A percentile compares a stretch with the other conserved stretches of the same genome.
Conservation (phyloP, 1,140 invertebrate species). For the Pogonognathellus flavescens region DNA sequence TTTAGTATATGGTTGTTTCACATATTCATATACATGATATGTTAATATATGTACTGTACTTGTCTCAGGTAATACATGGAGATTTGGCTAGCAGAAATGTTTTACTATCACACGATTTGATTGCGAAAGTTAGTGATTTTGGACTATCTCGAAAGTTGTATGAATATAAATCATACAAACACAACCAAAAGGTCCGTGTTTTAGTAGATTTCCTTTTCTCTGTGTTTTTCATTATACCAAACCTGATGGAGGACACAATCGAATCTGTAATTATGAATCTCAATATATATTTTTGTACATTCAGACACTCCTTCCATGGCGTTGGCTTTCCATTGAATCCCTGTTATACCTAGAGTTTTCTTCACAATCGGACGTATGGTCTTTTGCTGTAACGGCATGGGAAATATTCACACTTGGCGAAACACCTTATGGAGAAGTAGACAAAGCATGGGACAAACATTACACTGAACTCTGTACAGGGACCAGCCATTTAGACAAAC, state of each 20-base stretch:
- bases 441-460: conserved; percentile 67
- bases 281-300: background rate
- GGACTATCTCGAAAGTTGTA: conserved; percentile 71
- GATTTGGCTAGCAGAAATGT: conserved; percentile 3
- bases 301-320: conserved; percentile 69
- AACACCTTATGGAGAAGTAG: conserved; percentile 70
- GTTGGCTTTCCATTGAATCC: conserved; percentile 73
- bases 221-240: too few relatives aligned
- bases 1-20: too few relatives aligned
- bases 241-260: too few relatives aligned
- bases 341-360: conserved; percentile 70
- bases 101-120: background rate
- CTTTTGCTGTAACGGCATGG: conserved; percentile 72
- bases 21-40: too few relatives aligned
- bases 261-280: background rate
- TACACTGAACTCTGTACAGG: too few relatives aligned
- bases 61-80: conserved; percentile 5
- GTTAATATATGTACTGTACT: too few relatives aligned
- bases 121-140: conserved; percentile 70
- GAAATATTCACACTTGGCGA: conserved; percentile 71
- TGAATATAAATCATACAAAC: background rate
- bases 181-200: background rate
- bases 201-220: background rate
- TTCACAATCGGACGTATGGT: conserved; percentile 72
- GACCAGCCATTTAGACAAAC: too few relatives aligned